Evolutionary conservation across 2,797 vertebrate genomes (phyloP).

Genomic region (Pipistrellus kuhlii): DNA sequence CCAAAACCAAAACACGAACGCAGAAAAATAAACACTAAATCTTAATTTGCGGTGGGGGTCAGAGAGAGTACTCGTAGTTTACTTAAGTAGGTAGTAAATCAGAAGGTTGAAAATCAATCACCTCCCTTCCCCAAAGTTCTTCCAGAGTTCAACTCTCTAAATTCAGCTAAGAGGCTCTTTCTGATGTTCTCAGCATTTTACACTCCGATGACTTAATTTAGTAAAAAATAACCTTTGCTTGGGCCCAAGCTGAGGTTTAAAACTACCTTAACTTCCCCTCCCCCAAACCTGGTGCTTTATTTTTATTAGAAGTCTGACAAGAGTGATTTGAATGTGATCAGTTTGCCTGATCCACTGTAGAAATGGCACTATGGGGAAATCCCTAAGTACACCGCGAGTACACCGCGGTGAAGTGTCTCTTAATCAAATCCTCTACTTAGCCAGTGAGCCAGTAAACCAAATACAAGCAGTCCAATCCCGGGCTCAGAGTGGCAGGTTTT

Average conservation of each 20-base stretch:
- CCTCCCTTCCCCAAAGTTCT: neutral
- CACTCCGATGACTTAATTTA: neutral
- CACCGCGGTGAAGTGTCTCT: neutral
- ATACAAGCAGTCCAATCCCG: neutral
- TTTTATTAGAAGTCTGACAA: neutral
- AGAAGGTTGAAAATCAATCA: constrained; percentile 13
- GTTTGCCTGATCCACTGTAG: neutral
- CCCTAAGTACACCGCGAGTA: neutral
- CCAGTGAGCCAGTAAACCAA: neutral
- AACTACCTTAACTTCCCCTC: neutral
- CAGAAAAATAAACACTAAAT: neutral
- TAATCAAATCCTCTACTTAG: neutral
- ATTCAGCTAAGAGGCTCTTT: constrained; percentile 22
- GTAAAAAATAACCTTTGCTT: neutral
- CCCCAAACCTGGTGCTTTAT: neutral
- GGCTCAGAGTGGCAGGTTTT: neutral
- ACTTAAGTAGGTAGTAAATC: neutral
- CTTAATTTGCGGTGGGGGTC: neutral
- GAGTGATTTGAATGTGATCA: neutral
- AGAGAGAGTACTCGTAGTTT: neutral
- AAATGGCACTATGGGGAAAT: neutral
- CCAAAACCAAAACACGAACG: neutral
- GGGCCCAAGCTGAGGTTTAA: neutral
- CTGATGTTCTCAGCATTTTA: neutral
- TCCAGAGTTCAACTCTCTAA: neutral